Evolutionary conservation across 2,797 vertebrate genomes (phyloP), one percentile per base, ranked within the genome.

Genomic region (Melanogrammus aeglefinus): DNA sequence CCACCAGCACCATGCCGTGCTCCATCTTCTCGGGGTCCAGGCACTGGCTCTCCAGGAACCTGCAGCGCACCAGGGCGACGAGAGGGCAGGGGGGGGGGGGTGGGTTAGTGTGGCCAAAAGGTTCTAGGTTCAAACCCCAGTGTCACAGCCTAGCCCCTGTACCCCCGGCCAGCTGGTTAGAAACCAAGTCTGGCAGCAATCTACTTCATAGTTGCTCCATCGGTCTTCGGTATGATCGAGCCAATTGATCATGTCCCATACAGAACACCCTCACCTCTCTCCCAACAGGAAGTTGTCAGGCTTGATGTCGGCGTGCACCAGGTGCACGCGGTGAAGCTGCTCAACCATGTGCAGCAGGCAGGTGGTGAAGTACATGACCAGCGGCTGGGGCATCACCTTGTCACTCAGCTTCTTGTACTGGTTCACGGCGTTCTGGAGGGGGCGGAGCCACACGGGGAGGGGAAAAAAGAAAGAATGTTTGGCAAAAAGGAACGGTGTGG

Each of bases 231-330:
- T 4, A 44, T 13, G 12, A 44, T 44, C 41, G 14, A 57, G 57
- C 57, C 57, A 63, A 24, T 63, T 3, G 9, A n/a, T 3, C 31
- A 33, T 33, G 31, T 33, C 31, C 2, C 31, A 33, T n/a, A 33
- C 31, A 33, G 31, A 33, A 1, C 70, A 29, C 29, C 70, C 24
- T 24, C 0, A 94, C 98, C 95, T 95, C 84, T 96, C 93, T 29
- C 96, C 96, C 12, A 99, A 91, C 71, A 98, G 88, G 91, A 99
- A 97, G 80, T 99, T 99, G 92, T 99, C 97, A 0, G 98, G 98
- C 35, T 99, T 99, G 88, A 99, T 91, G 91, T 99, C 97, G 4
- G 96, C 97, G 2, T 99, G 98, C 87, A 99, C 85, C 84, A 99
- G 90, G 29, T 77, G 78, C 76, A 93, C 88, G 79, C 44, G 21